Percentiles rank a stretch among this genome's conserved stretches.
Evolutionary conservation across 2,888 invertebrate genomes (phyloP).

Genomic region (Eristalis pertinax): DNA sequence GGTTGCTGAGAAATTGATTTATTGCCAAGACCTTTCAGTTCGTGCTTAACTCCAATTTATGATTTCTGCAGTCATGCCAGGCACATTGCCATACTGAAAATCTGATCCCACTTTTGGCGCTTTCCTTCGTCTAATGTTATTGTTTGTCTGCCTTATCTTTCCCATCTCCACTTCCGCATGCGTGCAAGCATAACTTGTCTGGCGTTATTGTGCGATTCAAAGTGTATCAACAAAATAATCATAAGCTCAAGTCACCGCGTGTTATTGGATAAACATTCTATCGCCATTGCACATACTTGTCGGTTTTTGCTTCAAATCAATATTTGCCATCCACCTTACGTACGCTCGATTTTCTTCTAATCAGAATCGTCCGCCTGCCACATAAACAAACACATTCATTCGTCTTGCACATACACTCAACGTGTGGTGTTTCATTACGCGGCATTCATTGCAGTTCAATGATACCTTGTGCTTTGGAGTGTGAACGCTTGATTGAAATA

Average conservation of each 20-base stretch:
- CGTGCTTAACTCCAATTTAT: too few relatives aligned
- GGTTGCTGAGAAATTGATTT: too few relatives aligned
- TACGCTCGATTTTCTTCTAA: conserved; percentile 49
- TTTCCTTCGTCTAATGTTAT: background rate
- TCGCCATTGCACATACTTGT: background rate
- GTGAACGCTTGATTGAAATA: conserved; percentile 18
- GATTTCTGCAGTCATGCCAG: too few relatives aligned
- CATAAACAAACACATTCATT: conserved; percentile 4
- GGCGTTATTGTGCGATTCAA: background rate
- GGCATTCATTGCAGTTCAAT: background rate
- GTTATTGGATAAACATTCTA: background rate
- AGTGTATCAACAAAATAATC: background rate
- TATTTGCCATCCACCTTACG: conserved; percentile 62
- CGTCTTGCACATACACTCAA: background rate
- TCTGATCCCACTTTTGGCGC: background rate
- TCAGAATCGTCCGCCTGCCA: conserved; percentile 34
- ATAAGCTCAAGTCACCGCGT: background rate
- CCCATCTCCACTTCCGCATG: too few relatives aligned
- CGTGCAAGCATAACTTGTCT: background rate
- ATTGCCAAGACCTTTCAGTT: too few relatives aligned
- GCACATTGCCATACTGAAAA: too few relatives aligned
- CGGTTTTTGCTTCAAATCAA: conserved; percentile 57
- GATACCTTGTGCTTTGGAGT: conserved; percentile 43
- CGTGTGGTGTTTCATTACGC: background rate
- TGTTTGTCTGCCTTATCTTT: background rate